phyloP scores from a whole-genome alignment of 2,113 vertebrate species.

The Cyprichromis sp. region DNA sequence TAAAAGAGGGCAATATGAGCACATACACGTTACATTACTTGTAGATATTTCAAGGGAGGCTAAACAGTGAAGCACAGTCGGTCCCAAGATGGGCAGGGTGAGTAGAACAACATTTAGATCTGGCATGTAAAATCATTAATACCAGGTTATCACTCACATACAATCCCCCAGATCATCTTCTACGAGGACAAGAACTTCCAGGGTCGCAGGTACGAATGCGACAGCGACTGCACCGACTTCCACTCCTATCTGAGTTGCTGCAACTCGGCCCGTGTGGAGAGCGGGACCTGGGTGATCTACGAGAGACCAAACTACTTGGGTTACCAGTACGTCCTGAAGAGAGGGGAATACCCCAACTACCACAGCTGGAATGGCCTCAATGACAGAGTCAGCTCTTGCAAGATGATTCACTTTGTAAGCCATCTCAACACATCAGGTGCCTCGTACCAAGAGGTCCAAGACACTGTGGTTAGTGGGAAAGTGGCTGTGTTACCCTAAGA shows the following conservation, averaged over 20 bases:
- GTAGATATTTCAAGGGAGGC: background rate
- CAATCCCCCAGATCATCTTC: background rate
- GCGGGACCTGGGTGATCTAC: conserved; percentile 6
- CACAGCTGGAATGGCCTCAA: conserved; percentile 11
- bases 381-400: conserved; percentile 21
- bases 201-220: conserved; percentile 7
- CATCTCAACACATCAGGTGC: background rate
- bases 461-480: background rate
- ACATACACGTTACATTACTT: background rate
- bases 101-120: background rate
- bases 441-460: background rate
- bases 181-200: background rate
- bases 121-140: background rate
- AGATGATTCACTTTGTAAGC: conserved; percentile 9
- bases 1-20: conserved; percentile 65
- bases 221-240: conserved; percentile 6
- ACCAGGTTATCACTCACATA: background rate
- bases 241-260: conserved; percentile 13
- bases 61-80: background rate
- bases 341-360: background rate
- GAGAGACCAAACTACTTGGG: background rate
- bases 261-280: background rate
- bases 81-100: conserved; percentile 4
- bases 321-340: background rate
- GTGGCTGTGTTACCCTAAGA: background rate